Base-by-base conservation (phyloP, 2,888 invertebrate species). In the Agriopis aurantiaria region DNA sequence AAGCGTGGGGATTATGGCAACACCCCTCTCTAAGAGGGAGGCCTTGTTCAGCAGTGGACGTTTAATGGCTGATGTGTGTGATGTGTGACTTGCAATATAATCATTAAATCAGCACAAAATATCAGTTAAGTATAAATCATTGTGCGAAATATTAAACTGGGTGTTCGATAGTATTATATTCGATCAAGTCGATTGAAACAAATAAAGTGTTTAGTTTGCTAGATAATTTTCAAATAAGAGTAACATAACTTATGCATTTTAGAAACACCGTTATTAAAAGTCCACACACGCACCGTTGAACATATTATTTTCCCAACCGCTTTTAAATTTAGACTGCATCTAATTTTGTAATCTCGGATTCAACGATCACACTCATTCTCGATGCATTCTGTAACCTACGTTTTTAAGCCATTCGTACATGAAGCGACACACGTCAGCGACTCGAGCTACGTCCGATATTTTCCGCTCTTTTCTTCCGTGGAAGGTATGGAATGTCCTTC, bases 291-390 rank as follows among this genome's bases (percentile, higher is more conserved):
- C 14, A 14, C 12, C 46, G 17, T n/a, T 6, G 33, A 45, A 43
- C 48, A 41, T 46, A 46, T 51, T 63, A 43, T 49, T 61, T 61
- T 61, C 57, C 57, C 61, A 59, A 63, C 52, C 57, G 43, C 65
- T 66, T 62, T 68, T 73, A 58, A 52, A 52, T 63, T 56, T 61
- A 65, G 66, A 33, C n/a, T 48, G 55, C 70, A 51, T 72, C 68
- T 65, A 57, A 68, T 64, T 64, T 60, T 53, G 63, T 43, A 64
- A 60, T 60, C 65, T 72, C 33, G 43, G 61, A 64, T 74, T 67
- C 69, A 75, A 66, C 73, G 74, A 75, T 74, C 72, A 64, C 67
- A 69, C 77, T 74, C 57, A 78, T 72, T 68, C 73, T 57, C 58
- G 72, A 75, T 73, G 65, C 63, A 66, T 57, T 80, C 75, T 70